These are phyloP conservation scores for Tragelaphus strepsiceros DNA, from an alignment of 2,113 vertebrate species.

Conservation along the genomic window DNA sequence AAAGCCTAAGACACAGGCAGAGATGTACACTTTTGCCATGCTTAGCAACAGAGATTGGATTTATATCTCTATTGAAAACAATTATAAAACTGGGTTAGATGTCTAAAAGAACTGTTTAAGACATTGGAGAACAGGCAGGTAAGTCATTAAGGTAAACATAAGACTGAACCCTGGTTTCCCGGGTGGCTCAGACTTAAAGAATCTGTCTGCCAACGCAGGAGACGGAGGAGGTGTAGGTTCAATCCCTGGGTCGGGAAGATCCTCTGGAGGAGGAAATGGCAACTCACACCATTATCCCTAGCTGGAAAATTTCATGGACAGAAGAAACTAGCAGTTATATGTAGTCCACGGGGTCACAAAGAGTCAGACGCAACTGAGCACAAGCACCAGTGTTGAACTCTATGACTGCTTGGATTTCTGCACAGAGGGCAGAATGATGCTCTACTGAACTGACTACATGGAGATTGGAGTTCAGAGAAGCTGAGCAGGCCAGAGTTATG, in stretches of 20 bases:
- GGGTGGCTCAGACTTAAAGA: neutral
- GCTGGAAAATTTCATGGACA: neutral
- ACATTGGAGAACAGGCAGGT: neutral
- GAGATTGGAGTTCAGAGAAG: neutral
- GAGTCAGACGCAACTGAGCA: neutral
- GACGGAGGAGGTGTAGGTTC: neutral
- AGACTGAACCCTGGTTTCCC: neutral
- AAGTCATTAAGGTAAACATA: neutral
- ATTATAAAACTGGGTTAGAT: neutral
- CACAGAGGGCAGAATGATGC: neutral
- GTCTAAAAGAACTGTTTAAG: neutral
- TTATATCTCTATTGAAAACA: neutral
- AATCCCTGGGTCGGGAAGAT: neutral
- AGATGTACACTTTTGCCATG: neutral
- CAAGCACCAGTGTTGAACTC: neutral
- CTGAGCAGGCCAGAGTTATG: neutral
- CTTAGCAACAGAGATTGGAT: neutral
- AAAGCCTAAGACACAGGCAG: neutral
- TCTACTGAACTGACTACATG: neutral
- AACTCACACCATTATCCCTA: neutral
- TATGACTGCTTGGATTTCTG: neutral
- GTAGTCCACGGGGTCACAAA: neutral
- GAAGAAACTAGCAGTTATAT: neutral
- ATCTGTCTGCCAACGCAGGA: neutral
- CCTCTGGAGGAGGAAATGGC: neutral